Evolutionary conservation across 2,888 invertebrate genomes (phyloP), one percentile per base, ranked within the genome.

Genomic region (Automeris io): DNA sequence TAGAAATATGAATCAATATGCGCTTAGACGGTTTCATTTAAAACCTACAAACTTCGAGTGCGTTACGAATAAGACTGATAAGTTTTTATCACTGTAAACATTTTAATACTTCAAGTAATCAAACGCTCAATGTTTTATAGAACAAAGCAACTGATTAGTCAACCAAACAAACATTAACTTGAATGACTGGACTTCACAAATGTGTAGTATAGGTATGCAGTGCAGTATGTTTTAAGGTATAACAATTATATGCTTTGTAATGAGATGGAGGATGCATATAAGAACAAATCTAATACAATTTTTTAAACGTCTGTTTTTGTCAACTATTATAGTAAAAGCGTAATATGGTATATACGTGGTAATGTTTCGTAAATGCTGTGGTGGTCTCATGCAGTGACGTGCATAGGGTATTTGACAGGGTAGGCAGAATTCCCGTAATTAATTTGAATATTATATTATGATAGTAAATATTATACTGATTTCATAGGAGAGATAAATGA

Each of bases 1-100:
- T 19, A 6, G 13, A 9, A 5, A 29, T 16, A 29, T 16, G 2
- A 37, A 16, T 21, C 9, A 18, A 16, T 18, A 18, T 16, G 16
- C 6, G 18, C 18, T 6, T 34, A 8, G 18, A 7, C 18, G 32
- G 12, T 22, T 34, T 13, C 7, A 12, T 23, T 18, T 25, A 26
- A 2, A 26, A 40, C 48, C 54, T 43, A 54, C 61, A 45, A 44
- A 44, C 53, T 39, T 34, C 39, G 54, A 35, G 43, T 46, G 52
- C 55, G 57, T 42, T 54, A 41, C 51, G 49, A 47, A 53, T 44
- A 44, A 41, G 44, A 70, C 65, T 69, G 70, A 65, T 67, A 65
- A 62, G 42, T 48, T 57, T 55, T 47, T 47, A 46, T 33, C 41
- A 39, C 11, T 11, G 32, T 39, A 40, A 41, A 42, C 33, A 40